A percentile compares a stretch with the other conserved stretches of the same genome.
Conservation (phyloP, 2,888 invertebrate species). For the Drosophila putrida region DNA sequence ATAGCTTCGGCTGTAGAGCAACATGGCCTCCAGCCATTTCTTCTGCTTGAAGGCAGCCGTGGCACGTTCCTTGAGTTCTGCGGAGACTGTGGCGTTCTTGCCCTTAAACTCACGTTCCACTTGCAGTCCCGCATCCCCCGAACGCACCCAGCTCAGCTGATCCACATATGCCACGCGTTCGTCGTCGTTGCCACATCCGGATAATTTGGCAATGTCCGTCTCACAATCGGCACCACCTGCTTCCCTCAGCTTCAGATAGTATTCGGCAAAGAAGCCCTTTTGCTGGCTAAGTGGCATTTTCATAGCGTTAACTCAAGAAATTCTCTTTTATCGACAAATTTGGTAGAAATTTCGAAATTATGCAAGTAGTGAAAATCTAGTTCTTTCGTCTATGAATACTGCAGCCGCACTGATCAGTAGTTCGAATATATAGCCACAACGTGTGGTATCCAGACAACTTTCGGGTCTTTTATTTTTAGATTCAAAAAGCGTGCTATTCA, state of each 20-base stretch:
- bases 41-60: constrained; percentile 90
- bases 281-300: constrained; percentile 79
- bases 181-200: constrained; percentile 88
- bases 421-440: constrained; percentile 43
- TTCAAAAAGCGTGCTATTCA: constrained; percentile 37
- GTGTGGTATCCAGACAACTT: constrained; percentile 65
- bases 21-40: constrained; percentile 89
- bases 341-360: constrained; percentile 49
- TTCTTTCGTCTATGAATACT: constrained; percentile 49
- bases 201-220: constrained; percentile 88
- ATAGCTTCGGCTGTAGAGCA: constrained; percentile 90
- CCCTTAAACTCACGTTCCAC: constrained; percentile 85
- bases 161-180: constrained; percentile 89
- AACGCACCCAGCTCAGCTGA: constrained; percentile 85
- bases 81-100: constrained; percentile 88
- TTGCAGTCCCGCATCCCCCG: constrained; percentile 86
- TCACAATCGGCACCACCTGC: constrained; percentile 85
- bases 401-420: constrained; percentile 65
- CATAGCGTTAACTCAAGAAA: constrained; percentile 30
- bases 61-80: constrained; percentile 89
- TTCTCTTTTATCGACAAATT: constrained; percentile 4
- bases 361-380: constrained; percentile 60
- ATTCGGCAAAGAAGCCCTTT: constrained; percentile 88
- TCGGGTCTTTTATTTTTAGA: constrained; percentile 71
- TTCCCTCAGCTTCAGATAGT: constrained; percentile 88